Evolutionary conservation across 2,888 invertebrate genomes (phyloP).

Genomic region (Dicyrtoma fusca): DNA sequence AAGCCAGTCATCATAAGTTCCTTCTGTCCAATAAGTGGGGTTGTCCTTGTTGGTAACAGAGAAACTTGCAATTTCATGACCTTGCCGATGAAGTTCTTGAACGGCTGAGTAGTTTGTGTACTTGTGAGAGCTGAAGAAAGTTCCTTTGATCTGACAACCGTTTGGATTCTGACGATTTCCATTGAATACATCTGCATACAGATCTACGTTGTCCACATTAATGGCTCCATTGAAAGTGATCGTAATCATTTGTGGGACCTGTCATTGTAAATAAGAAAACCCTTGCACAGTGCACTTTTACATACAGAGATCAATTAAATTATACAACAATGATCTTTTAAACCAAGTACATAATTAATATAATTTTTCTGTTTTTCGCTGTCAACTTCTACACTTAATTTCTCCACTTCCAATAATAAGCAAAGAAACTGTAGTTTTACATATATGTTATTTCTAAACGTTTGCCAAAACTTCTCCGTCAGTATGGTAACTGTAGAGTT

Average conservation of each 20-base stretch:
- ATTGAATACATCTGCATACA: slow-evolving; percentile 85
- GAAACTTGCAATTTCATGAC: slow-evolving; percentile 81
- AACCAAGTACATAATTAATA: too few relatives aligned
- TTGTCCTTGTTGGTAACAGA: slow-evolving; percentile 91
- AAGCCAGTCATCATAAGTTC: slow-evolving; percentile 87
- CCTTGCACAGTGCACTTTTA: too few relatives aligned
- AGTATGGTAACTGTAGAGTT: too few relatives aligned
- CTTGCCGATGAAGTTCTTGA: slow-evolving; percentile 65
- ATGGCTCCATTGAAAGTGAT: slow-evolving; percentile 94
- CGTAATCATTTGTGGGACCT: slow-evolving; percentile 90
- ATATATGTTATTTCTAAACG: too few relatives aligned
- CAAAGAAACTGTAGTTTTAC: too few relatives aligned
- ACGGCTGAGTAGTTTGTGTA: slow-evolving; percentile 61
- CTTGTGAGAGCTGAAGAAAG: slow-evolving; percentile 90
- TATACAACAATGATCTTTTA: too few relatives aligned
- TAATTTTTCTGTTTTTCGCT: too few relatives aligned
- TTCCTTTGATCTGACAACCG: slow-evolving; percentile 72
- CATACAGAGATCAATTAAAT: too few relatives aligned
- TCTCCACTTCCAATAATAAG: too few relatives aligned
- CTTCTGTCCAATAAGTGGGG: slow-evolving; percentile 83
- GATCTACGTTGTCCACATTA: slow-evolving; percentile 91
- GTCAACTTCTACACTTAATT: too few relatives aligned
- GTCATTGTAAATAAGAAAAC: slow-evolving; percentile 14
- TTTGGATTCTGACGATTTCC: slow-evolving; percentile 88
- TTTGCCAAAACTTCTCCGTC: too few relatives aligned